Percentiles rank a stretch among this genome's conserved stretches.
phyloP scores from a whole-genome alignment of 2,113 vertebrate genomes.

The Diphyllodes magnificus region DNA sequence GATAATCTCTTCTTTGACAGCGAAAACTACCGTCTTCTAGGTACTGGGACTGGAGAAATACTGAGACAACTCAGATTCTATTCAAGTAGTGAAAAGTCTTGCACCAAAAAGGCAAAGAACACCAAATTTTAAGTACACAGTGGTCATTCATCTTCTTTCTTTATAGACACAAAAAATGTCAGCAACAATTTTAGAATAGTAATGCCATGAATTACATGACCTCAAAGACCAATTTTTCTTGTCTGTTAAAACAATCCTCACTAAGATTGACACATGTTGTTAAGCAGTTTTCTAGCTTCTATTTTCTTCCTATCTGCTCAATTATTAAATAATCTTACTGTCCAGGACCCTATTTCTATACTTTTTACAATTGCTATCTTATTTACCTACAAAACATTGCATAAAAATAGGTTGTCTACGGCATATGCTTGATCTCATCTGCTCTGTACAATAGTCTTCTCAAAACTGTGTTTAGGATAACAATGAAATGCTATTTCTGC shows the following conservation, averaged over 20 bases:
- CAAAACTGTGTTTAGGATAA: not conserved
- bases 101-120: not conserved
- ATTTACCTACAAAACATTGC: not conserved
- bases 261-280: not conserved
- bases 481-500: not conserved
- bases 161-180: not conserved
- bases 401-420: not conserved
- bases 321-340: not conserved
- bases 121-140: not conserved
- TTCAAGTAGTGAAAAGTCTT: not conserved
- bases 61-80: not conserved
- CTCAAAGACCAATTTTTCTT: not conserved
- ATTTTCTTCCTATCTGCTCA: not conserved
- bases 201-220: not conserved
- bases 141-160: not conserved
- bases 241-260: not conserved
- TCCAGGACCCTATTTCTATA: not conserved
- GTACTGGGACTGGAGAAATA: not conserved
- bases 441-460: not conserved
- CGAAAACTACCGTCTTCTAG: not conserved
- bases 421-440: not conserved
- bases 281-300: not conserved
- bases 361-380: not conserved
- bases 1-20: not conserved
- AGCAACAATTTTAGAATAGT: not conserved